Evolutionary conservation across 2,888 invertebrate species (phyloP).

Genomic region (Drosophila cracens): DNA sequence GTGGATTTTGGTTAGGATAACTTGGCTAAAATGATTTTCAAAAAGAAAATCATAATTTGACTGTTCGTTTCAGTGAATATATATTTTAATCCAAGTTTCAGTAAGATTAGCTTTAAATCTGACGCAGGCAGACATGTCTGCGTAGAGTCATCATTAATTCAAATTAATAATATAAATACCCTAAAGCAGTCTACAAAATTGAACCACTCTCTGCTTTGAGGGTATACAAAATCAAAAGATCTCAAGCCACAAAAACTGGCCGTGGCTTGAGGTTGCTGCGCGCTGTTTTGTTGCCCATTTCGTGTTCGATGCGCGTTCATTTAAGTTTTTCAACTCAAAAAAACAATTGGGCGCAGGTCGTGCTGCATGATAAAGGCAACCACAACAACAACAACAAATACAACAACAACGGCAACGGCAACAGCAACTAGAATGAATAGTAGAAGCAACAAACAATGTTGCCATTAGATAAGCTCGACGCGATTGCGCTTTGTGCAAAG

Average conservation of each 20-base stretch:
- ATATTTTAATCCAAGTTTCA: not conserved
- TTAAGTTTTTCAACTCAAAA: slow-evolving; percentile 61
- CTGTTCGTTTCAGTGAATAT: not conserved
- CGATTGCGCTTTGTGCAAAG: slow-evolving; percentile 53
- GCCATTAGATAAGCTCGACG: slow-evolving; percentile 57
- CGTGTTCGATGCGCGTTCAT: slow-evolving; percentile 79
- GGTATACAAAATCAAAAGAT: slow-evolving; percentile 37
- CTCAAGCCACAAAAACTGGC: slow-evolving; percentile 39
- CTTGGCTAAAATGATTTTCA: not conserved
- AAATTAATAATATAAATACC: not conserved
- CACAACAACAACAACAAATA: slow-evolving; percentile 12
- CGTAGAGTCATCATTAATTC: no score
- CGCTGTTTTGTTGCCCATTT: slow-evolving; percentile 51
- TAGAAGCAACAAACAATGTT: slow-evolving; percentile 45
- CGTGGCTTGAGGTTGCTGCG: slow-evolving; percentile 24
- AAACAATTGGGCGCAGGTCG: slow-evolving; percentile 80
- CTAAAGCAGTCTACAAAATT: not conserved
- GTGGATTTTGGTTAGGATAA: not conserved
- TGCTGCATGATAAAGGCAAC: slow-evolving; percentile 74
- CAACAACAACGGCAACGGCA: slow-evolving; percentile 22
- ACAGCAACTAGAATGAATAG: slow-evolving; percentile 6
- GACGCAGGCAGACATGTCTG: not conserved
- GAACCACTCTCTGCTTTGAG: not conserved
- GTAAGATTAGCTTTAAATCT: not conserved
- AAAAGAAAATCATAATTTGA: not conserved